These are phyloP conservation scores for Theonella swinhoei DNA, from an alignment of 37 sponge, comb jelly and placozoan species.

Conservation along the genomic window DNA sequence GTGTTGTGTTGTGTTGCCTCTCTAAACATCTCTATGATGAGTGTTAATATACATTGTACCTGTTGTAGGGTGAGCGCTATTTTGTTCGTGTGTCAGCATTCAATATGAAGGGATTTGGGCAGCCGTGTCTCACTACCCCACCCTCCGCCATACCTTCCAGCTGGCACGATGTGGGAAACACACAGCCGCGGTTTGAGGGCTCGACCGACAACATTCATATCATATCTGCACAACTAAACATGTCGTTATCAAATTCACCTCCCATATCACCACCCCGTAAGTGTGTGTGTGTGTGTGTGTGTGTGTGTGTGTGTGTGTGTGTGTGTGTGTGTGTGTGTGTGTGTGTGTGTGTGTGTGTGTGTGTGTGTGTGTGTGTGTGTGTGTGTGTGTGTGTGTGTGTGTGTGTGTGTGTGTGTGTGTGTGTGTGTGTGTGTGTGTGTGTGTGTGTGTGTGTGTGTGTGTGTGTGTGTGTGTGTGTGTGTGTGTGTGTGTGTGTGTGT, in stretches of 20 bases:
- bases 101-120: constrained; percentile 91
- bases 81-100: constrained; percentile 87
- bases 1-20: no score
- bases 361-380: constrained; percentile 58
- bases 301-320: constrained; percentile 65
- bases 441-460: constrained; percentile 74
- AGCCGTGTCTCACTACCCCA: constrained; percentile 50
- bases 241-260: constrained; percentile 24
- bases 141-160: constrained; percentile 73
- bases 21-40: no score
- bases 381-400: constrained; percentile 59
- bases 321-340: constrained; percentile 68
- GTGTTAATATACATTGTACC: no score
- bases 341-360: constrained; percentile 49
- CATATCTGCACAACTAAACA: constrained; percentile 48
- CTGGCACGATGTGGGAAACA: constrained; percentile 63
- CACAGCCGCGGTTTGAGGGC: constrained; percentile 72
- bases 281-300: constrained; percentile 66
- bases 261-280: constrained; percentile 17
- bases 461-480: constrained; percentile 69
- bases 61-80: constrained; percentile 65
- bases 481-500: constrained; percentile 53
- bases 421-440: constrained; percentile 59
- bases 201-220: constrained; percentile 51
- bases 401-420: constrained; percentile 62